Evolutionary conservation across 2,797 vertebrate species (phyloP).

Genomic region (Gymnocypris eckloni): DNA sequence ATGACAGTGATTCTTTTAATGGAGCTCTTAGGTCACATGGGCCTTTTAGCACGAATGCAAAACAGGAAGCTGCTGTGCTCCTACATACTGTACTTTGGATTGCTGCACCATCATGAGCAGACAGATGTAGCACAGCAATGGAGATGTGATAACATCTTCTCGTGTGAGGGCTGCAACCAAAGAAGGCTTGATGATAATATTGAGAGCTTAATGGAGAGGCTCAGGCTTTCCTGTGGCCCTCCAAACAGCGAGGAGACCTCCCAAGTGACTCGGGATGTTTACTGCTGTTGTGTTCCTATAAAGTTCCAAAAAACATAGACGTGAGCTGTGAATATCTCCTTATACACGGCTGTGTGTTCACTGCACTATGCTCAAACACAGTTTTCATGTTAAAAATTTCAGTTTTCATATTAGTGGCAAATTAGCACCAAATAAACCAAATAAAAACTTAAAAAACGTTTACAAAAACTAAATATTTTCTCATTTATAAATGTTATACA

Average conservation of each 20-base stretch:
- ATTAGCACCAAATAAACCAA: neutral
- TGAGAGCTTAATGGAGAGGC: constrained; percentile 12
- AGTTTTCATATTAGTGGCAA: no score
- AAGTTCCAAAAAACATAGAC: constrained; percentile 16
- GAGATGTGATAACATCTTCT: constrained; percentile 34
- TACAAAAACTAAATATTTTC: no score
- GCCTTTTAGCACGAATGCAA: constrained; percentile 2
- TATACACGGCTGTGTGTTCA: neutral
- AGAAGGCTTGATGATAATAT: constrained; percentile 40
- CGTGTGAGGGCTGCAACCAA: constrained; percentile 20
- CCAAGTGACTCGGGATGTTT: constrained; percentile 33
- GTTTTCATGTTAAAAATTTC: no score
- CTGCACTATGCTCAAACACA: neutral
- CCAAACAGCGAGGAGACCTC: neutral
- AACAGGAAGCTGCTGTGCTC: constrained; percentile 41
- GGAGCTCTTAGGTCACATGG: constrained; percentile 2
- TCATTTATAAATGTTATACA: no score
- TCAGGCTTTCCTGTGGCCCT: constrained; percentile 18
- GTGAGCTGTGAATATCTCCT: neutral
- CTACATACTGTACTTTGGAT: constrained; percentile 57
- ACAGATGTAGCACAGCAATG: constrained; percentile 12
- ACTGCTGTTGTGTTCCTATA: constrained; percentile 37
- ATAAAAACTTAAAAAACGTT: neutral
- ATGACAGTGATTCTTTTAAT: neutral
- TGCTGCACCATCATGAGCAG: constrained; percentile 41